Base-by-base conservation (phyloP, 2,888 invertebrate species). In the Nomada fucata region DNA sequence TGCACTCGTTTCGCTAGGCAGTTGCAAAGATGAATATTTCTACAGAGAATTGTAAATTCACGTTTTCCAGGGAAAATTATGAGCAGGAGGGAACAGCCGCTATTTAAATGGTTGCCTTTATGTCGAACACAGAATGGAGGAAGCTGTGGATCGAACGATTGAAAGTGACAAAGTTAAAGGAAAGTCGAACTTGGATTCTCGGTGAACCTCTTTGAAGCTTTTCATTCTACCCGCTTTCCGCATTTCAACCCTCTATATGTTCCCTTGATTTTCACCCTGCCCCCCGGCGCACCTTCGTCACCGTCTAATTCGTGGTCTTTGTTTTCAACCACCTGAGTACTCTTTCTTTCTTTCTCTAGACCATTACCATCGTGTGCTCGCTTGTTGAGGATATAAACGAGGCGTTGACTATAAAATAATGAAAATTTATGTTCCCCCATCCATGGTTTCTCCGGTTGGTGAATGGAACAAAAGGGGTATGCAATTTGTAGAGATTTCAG, bases 401-500 rank as follows among this genome's bases (percentile, higher is more conserved):
- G 90, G 86, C 90, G 89, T 88, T 89, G 90, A 91, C 91, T 92
- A 89, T 91, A 89, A 92, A 92, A 92, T 92, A 92, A 92, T 92
- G 92, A 92, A 91, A 92, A 92, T 92, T 91, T 92, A 92, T 90
- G 84, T 77, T 65, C 81, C 52, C 79, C 85, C 73, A 61, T 85
- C 88, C 78, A 68, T 18, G 42, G 55, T 55, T 23, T 80, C 55
- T 9, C 9, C 9, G 18, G 18, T 13, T 73, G 80, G 84, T 73
- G 88, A 85, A 85, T 78, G 79, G 85, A 84, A 83, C 79, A 85
- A 83, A 84, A 87, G 85, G 83, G 86, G 87, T 85, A 87, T 90
- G 90, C 90, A 91, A 92, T 92, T 92, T 92, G 91, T 91, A 86
- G 90, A 91, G 91, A 89, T 91, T 91, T 91, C 89, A 90, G 86